Evolutionary conservation across 1,140 invertebrate genomes (phyloP).

Genomic region (Lucilia cuprina): DNA sequence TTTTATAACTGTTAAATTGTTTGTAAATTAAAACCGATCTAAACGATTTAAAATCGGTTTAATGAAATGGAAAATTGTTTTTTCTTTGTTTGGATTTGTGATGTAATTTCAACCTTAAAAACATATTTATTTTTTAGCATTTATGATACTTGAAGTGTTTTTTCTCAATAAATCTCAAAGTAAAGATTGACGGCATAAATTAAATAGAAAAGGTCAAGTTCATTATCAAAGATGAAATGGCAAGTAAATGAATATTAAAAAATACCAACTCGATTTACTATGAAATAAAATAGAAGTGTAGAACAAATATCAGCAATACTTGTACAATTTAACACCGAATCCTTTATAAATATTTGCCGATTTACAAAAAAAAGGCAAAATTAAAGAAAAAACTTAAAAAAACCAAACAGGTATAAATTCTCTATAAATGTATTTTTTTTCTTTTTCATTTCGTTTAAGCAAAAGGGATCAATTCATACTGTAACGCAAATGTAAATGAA

Average conservation of each 20-base stretch:
- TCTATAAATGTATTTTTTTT: too few relatives aligned
- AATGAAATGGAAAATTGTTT: too few relatives aligned
- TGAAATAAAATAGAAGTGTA: neutral
- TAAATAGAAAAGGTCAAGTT: conserved; percentile 2
- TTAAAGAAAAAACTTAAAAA: neutral
- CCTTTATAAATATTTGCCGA: neutral
- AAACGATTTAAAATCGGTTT: too few relatives aligned
- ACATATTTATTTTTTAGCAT: neutral
- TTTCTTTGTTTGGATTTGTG: neutral
- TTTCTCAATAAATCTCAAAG: too few relatives aligned
- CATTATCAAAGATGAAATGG: neutral
- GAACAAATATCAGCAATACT: neutral
- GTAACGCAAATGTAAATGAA: neutral
- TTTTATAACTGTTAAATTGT: too few relatives aligned
- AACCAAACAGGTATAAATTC: neutral
- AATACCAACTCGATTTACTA: neutral
- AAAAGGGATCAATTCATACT: neutral
- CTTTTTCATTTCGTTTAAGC: too few relatives aligned
- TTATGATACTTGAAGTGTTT: neutral
- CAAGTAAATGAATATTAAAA: neutral
- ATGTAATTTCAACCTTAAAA: neutral
- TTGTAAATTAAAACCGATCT: too few relatives aligned
- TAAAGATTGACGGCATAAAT: neutral
- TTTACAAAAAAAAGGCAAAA: neutral
- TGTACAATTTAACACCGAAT: neutral